Evolutionary conservation across 2,797 vertebrate genomes (phyloP), one percentile per base, ranked within the genome.

Genomic region (Sparus aurata): DNA sequence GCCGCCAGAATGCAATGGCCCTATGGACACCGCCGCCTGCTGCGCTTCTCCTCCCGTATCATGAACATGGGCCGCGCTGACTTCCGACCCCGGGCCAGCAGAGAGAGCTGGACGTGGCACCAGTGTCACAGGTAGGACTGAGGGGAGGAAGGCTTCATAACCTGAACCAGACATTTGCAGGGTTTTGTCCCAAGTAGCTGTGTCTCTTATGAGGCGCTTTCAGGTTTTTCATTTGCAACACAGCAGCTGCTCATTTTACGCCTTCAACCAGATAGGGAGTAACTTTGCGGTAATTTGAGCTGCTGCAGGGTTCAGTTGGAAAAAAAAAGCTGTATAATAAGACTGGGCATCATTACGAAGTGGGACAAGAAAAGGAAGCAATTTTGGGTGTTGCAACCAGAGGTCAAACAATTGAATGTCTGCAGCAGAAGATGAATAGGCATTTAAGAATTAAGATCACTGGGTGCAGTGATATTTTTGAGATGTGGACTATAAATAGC

Each of bases 41-140:
- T 99, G 18, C 97, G 98, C 73, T 99, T 99, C 93, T 98, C 98
- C 90, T 98, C 98, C 0, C 97, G 97, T 76, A 99, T 99, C 91
- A 95, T 97, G 94, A 99, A 99, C 89, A 16, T 97, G 69, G 98
- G 98, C 52, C 94, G 95, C 0, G 97, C 98, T 0, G 98, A 99
- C 89, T 99, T 99, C 92, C 91, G 95, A 16, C 98, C 98, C 2
- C 93, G 94, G 41, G 96, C 96, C 50, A 87, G 95, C 1, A 96
- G 97, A 8, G 97, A 99, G 0, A 95, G 96, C 77, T 99, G 98
- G 98, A 94, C 95, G 63, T 99, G 98, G 98, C 98, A 99, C 87
- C 96, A 98, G 90, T 99, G 98, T 87, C 98, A 99, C 95, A 97
- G 96, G 98, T 99, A 79, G 86, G 92, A 72, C 12, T 1, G 7